These are phyloP conservation scores for Pseudolaguvia tuberculata DNA, from an alignment of 2,113 vertebrate genomes.

Conservation along the genomic window DNA sequence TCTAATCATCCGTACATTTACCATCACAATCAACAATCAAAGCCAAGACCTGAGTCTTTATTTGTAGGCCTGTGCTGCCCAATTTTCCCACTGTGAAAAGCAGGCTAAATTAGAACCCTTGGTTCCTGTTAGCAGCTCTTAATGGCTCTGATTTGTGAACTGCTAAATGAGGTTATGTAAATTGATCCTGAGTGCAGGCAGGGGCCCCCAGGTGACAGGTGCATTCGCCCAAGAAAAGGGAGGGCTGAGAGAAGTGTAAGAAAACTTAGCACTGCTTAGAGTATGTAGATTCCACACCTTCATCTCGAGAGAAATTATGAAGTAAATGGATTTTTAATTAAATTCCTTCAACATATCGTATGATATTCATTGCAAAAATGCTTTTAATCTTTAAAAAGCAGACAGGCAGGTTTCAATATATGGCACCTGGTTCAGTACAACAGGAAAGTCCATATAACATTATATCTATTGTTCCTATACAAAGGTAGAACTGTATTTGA, in stretches of 20 bases:
- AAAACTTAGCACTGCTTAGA: conserved; percentile 44
- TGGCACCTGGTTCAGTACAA: conserved; percentile 10
- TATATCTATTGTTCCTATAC: too few species aligned
- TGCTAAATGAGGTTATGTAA: conserved; percentile 99
- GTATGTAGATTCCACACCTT: conserved; percentile 28
- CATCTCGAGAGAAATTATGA: conserved; percentile 17
- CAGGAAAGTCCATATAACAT: background rate
- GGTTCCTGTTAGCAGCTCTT: conserved; percentile 99
- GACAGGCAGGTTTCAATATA: conserved; percentile 6
- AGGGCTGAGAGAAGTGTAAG: conserved; percentile 44
- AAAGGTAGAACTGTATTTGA: background rate
- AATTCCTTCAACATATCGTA: conserved; percentile 14
- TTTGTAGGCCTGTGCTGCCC: conserved; percentile 98
- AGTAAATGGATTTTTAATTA: conserved; percentile 43
- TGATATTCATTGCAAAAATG: conserved; percentile 34
- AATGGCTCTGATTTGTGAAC: conserved; percentile 99
- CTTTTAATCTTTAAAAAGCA: conserved; percentile 11
- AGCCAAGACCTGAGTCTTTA: conserved; percentile 99
- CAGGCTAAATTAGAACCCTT: conserved; percentile 99
- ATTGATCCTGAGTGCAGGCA: conserved; percentile 98
- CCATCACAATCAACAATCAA: conserved; percentile 99
- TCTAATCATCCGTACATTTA: conserved; percentile 99
- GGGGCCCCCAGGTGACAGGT: conserved; percentile 99
- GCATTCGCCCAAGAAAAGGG: conserved; percentile 80
- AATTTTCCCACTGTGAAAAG: conserved; percentile 99